Evolutionary conservation across 2,888 invertebrate genomes (phyloP).

Genomic region (Tyria jacobaeae): DNA sequence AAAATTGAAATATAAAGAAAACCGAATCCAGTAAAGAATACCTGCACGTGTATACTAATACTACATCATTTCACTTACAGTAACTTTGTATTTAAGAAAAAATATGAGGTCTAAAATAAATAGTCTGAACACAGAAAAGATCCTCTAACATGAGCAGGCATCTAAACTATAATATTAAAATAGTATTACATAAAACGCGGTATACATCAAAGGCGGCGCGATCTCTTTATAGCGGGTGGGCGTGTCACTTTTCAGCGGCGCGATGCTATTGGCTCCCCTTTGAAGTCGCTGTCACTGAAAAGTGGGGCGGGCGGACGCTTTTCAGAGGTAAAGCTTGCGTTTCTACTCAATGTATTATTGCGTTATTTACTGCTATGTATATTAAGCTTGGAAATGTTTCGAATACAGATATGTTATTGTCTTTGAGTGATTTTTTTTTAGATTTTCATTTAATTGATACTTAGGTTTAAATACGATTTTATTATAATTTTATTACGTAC

Average conservation of each 20-base stretch:
- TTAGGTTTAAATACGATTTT: background rate
- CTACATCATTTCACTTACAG: too few relatives aligned
- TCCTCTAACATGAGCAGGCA: constrained; percentile 4
- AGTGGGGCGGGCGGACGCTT: constrained; percentile 75
- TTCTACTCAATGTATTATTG: constrained; percentile 50
- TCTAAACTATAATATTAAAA: constrained; percentile 7
- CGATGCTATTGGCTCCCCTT: constrained; percentile 69
- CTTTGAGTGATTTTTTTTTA: background rate
- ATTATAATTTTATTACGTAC: too few relatives aligned
- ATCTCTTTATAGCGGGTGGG: constrained; percentile 82
- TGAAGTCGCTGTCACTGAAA: constrained; percentile 70
- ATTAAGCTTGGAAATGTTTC: background rate
- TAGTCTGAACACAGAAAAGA: background rate
- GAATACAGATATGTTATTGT: background rate
- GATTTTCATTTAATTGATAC: background rate
- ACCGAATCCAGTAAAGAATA: too few relatives aligned
- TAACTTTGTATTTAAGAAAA: too few relatives aligned
- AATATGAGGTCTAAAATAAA: background rate
- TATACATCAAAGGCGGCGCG: constrained; percentile 62
- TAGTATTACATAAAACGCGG: constrained; percentile 49
- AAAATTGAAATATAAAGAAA: too few relatives aligned
- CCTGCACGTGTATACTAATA: too few relatives aligned
- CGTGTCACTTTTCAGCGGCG: constrained; percentile 81
- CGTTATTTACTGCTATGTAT: constrained; percentile 55
- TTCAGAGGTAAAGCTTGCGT: constrained; percentile 65